phyloP scores from a whole-genome alignment of 2,888 invertebrate species.

The Lepetodrilus schrolli region DNA sequence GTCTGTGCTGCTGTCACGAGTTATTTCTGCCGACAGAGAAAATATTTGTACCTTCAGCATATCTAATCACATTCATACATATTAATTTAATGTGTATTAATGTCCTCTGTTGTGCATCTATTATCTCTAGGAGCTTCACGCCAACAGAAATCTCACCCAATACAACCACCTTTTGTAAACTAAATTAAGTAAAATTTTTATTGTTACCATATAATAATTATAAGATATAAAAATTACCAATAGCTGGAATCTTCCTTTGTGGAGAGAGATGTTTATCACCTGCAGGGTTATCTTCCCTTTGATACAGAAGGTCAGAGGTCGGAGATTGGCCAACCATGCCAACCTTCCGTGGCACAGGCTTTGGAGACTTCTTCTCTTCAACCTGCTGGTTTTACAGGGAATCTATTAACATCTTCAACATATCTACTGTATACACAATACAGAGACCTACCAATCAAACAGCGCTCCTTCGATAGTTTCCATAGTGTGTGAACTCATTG shows the following conservation, averaged over 20 bases:
- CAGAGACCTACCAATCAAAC: no score
- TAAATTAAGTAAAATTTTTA: neutral
- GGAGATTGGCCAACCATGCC: slow-evolving; percentile 12
- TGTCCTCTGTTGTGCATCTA: no score
- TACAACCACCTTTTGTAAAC: no score
- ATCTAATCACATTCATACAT: no score
- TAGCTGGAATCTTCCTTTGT: slow-evolving; percentile 51
- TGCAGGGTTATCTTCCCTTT: neutral
- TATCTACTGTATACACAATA: no score
- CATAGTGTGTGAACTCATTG: no score
- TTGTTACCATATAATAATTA: neutral
- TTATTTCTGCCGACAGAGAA: slow-evolving; percentile 58
- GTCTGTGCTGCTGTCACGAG: slow-evolving; percentile 64
- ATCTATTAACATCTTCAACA: neutral
- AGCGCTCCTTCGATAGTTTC: no score
- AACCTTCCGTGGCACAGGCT: slow-evolving; percentile 41
- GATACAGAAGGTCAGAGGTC: neutral
- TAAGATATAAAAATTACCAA: slow-evolving; percentile 41
- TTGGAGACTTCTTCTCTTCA: slow-evolving; percentile 34
- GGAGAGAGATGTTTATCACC: slow-evolving; percentile 32
- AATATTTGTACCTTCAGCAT: neutral
- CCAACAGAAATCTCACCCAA: no score
- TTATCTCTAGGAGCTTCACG: no score
- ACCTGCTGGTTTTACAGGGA: neutral
- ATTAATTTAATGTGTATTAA: no score